Base-by-base conservation (phyloP, 2,797 vertebrate genomes). In the Coregonus suidteri region DNA sequence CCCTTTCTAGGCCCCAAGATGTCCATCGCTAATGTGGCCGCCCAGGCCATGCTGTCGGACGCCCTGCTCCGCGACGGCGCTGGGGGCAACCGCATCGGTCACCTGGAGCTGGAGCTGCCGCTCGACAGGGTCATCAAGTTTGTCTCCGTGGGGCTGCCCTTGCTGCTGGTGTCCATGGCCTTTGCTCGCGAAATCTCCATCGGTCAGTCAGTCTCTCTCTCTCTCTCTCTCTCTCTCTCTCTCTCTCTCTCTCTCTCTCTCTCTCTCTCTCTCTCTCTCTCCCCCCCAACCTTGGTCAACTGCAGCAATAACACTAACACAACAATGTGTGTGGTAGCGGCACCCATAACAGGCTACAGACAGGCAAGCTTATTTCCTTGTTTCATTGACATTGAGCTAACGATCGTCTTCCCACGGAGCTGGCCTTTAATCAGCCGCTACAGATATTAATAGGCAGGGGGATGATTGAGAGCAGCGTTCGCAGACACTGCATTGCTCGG, bases 31-130 rank as follows among this genome's bases (percentile, higher is more conserved):
- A 94, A 95, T 86, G 91, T 92, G 0, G 97, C 96, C 0, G 96
- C 97, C 0, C 96, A 96, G 90, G 98, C 96, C 87, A 97, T 99
- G 95, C 94, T 99, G 77, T 96, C 97, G 0, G 98, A 99, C 51
- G 96, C 98, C 77, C 92, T 99, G 76, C 94, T 99, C 82, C 95
- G 95, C 0, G 94, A 96, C 4, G 81, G 88, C 9, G 75, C 89
- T 0, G 89, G 25, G 4, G 87, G 91, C 83, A 88, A 91, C 78
- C 93, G 91, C 34, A 89, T 95, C 76, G 93, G 85, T 75, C 92
- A 95, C 67, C 92, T 99, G 84, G 94, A 94, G 47, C 89, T 99
- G 92, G 98, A 99, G 85, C 92, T 99, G 85, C 97, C 98, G 0
- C 92, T 98, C 11, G 98, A 99, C 86, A 96, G 94, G 78, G 88